Base-by-base conservation (phyloP, 2,113 vertebrate species). In the Cacatua alba region DNA sequence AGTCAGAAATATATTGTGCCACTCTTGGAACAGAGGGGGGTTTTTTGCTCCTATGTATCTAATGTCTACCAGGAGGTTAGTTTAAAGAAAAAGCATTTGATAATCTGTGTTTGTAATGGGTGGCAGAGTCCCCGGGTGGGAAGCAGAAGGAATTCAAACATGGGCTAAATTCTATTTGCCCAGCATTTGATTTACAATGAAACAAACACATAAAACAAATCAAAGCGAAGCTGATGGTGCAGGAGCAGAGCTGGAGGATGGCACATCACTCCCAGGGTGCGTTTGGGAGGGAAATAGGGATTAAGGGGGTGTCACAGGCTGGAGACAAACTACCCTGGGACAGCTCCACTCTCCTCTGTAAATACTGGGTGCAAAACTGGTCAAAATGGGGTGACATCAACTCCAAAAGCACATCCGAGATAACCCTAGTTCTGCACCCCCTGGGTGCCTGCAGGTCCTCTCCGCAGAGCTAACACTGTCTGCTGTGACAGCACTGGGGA, bases 361-460 rank as follows among this genome's bases (percentile, higher is more conserved):
- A 71, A 88, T 74, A 68, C 62, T 81, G 62, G 14, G 82, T 35
- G 86, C 62, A 21, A 41, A 88, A 16, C 26, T 53, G 75, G 51
- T 51, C 65, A 75, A 88, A 94, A 87, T 33, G 41, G 43, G 77
- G 39, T 77, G 39, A 69, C 17, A 3, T 37, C 80, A 75, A 46
- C 55, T 63, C 63, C 89, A 92, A 65, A 89, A 82, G 39, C 37
- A 75, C 82, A 65, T 62, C 69, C 35, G 84, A 94, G 82, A 67
- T 29, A 89, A 17, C 24, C 85, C 76, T 25, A 51, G 53, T 64
- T 82, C 82, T 86, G 69, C 55, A 6, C 75, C 71, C 39, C 53
- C 48, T 46, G 78, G 62, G 68, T 82, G 49, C 43, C 85, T 88
- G 74, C 75, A 76, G 53, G 68, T 39, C 81, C 46, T 68, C 87